Conservation (phyloP, 2,113 vertebrate species). For the Indicator indicator region DNA sequence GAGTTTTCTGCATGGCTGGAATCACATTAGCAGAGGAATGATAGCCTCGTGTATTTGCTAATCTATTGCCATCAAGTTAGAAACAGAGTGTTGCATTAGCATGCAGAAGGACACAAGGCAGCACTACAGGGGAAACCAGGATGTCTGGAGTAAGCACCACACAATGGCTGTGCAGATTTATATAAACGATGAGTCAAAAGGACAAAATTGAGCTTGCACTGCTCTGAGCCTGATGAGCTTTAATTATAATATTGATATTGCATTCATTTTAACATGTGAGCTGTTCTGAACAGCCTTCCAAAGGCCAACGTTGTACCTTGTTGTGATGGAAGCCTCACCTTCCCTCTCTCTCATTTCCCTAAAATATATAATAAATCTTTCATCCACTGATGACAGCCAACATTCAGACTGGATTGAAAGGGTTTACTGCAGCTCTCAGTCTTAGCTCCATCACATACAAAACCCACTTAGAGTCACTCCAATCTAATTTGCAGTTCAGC, state of each 20-base stretch:
- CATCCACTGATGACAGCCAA: constrained; percentile 53
- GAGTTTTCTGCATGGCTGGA: constrained; percentile 46
- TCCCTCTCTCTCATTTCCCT: background rate
- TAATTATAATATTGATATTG: constrained; percentile 45
- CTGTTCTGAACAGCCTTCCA: constrained; percentile 3
- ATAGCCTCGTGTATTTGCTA: constrained; percentile 21
- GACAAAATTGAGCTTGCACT: constrained; percentile 13
- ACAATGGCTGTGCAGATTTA: background rate
- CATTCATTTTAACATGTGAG: constrained; percentile 18
- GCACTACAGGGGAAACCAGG: background rate
- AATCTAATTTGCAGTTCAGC: constrained; percentile 64
- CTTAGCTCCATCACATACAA: constrained; percentile 60
- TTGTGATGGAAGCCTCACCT: background rate
- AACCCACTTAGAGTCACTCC: constrained; percentile 43
- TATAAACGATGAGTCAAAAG: constrained; percentile 38
- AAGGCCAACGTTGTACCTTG: constrained; percentile 22
- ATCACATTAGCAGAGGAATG: constrained; percentile 54
- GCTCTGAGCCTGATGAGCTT: constrained; percentile 15
- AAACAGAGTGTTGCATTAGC: constrained; percentile 69
- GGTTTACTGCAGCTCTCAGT: constrained; percentile 42
- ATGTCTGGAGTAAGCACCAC: constrained; percentile 6
- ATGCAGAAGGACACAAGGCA: constrained; percentile 45
- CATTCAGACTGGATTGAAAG: constrained; percentile 68
- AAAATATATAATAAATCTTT: constrained; percentile 33
- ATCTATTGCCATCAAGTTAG: constrained; percentile 65